Percentiles rank a stretch among this genome's conserved stretches.
These are phyloP conservation scores for Allacma fusca DNA, from an alignment of 2,888 invertebrate species.

Conservation along the genomic window DNA sequence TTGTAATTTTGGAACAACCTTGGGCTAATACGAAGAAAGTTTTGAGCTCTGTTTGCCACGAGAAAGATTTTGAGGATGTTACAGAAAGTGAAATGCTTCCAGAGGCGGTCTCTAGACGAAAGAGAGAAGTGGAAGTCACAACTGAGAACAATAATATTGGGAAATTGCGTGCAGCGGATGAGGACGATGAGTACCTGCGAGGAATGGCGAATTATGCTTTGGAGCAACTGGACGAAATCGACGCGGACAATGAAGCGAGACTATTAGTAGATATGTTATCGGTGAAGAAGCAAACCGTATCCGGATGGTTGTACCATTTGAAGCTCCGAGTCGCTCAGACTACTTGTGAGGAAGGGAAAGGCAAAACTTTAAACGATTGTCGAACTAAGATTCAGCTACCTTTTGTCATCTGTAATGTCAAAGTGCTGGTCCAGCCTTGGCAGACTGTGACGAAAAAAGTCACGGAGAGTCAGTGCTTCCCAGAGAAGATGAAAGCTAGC, in stretches of 20 bases:
- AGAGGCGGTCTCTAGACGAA: not conserved
- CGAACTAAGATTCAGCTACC: conserved; percentile 52
- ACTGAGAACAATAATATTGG: conserved; percentile 46
- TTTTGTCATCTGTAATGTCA: conserved; percentile 54
- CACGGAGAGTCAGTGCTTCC: conserved; percentile 61
- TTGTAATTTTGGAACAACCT: conserved; percentile 73
- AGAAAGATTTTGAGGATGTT: conserved; percentile 66
- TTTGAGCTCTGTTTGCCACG: conserved; percentile 74
- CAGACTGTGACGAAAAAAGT: conserved; percentile 60
- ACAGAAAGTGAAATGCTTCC: conserved; percentile 62
- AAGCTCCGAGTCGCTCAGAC: conserved; percentile 68
- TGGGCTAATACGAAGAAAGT: conserved; percentile 73
- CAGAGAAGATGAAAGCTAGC: conserved; percentile 53
- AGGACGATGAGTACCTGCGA: conserved; percentile 62
- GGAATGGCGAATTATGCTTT: conserved; percentile 67
- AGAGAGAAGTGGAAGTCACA: not conserved
- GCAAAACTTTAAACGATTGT: conserved; percentile 50
- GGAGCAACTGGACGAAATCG: conserved; percentile 67
- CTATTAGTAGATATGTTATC: conserved; percentile 66
- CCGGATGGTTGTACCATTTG: conserved; percentile 71
- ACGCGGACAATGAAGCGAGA: conserved; percentile 67
- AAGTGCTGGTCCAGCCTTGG: conserved; percentile 61
- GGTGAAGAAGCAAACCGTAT: conserved; percentile 69
- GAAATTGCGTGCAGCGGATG: conserved; percentile 55
- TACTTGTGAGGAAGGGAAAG: conserved; percentile 63